A percentile compares a stretch with the other conserved stretches of the same genome.
Conservation (phyloP, 2,888 invertebrate genomes). For the Aplocera efformata region DNA sequence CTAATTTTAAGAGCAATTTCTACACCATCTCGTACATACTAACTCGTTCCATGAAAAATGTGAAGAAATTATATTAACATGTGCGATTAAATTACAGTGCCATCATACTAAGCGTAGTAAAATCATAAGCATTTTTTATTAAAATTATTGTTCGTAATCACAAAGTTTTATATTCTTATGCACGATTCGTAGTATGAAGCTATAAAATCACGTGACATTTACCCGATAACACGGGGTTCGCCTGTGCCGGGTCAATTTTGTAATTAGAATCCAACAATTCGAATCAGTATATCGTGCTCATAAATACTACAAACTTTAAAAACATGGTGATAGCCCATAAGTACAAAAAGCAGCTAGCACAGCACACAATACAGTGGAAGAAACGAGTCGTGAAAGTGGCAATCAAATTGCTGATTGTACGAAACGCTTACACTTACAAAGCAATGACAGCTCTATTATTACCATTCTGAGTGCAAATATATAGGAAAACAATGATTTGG, state of each 20-base stretch:
- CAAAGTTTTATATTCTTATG: conserved; percentile 25
- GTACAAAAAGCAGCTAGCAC: conserved; percentile 81
- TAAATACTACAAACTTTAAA: conserved; percentile 65
- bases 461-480: conserved; percentile 74
- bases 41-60: conserved; percentile 3
- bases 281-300: conserved; percentile 63
- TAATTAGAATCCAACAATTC: conserved; percentile 29
- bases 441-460: conserved; percentile 81
- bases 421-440: conserved; percentile 78
- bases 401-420: conserved; percentile 75
- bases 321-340: conserved; percentile 77
- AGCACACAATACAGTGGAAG: conserved; percentile 79
- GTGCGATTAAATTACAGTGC: conserved; percentile 76
- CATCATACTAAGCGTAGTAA: conserved; percentile 31
- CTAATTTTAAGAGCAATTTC: conserved; percentile 12
- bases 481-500: conserved; percentile 60
- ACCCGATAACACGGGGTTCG: background rate
- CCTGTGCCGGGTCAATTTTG: conserved; percentile 2
- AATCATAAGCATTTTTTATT: conserved; percentile 25
- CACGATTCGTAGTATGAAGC: conserved; percentile 1
- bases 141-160: conserved; percentile 27
- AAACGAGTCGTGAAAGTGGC: conserved; percentile 77
- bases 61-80: conserved; percentile 35
- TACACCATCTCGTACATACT: conserved; percentile 7
- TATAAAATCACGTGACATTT: background rate